Evolutionary conservation across 2,113 vertebrate genomes (phyloP).

Genomic region (Pituophis catenifer): DNA sequence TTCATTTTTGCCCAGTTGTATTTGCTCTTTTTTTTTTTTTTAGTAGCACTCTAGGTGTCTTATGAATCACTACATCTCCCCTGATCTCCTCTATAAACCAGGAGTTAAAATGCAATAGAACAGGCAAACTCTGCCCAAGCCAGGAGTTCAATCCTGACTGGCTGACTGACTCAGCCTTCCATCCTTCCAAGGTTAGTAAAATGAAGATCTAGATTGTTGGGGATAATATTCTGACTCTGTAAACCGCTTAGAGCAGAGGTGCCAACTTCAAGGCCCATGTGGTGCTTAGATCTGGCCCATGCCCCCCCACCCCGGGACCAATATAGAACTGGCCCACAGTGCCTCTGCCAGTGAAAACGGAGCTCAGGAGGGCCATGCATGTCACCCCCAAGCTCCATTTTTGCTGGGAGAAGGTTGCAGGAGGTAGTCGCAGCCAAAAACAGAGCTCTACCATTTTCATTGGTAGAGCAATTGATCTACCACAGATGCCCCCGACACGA

Average conservation of each 20-base stretch:
- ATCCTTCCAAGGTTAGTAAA: not conserved
- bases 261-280: too few relatives aligned
- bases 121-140: not conserved
- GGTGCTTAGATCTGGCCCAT: too few relatives aligned
- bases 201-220: not conserved
- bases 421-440: too few relatives aligned
- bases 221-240: not conserved
- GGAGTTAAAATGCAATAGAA: not conserved
- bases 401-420: too few relatives aligned
- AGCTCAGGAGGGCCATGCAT: too few relatives aligned
- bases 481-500: too few relatives aligned
- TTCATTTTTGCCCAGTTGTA: not conserved
- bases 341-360: too few relatives aligned
- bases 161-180: not conserved
- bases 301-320: too few relatives aligned
- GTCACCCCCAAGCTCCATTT: too few relatives aligned
- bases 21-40: not conserved
- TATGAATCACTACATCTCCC: not conserved
- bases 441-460: too few relatives aligned
- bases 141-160: not conserved
- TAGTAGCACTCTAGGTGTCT: not conserved
- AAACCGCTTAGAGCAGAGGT: not conserved
- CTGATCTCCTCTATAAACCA: not conserved
- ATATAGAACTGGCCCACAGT: too few relatives aligned
- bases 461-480: too few relatives aligned